Evolutionary conservation across 2,113 vertebrate genomes (phyloP), one percentile per base, ranked within the genome.

Genomic region (Hippocampus comes): DNA sequence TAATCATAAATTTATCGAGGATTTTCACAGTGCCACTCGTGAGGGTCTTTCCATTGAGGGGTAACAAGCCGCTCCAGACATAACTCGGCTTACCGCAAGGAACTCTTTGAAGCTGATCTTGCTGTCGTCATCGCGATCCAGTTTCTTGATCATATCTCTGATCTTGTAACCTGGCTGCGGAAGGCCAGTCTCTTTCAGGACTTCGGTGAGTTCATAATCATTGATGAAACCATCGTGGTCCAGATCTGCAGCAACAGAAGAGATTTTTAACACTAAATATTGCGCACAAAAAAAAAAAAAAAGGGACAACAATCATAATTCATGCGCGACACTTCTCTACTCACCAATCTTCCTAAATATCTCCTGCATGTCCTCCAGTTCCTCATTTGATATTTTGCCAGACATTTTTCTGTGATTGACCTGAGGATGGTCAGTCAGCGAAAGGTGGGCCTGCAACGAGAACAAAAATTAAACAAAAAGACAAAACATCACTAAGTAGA

Each of bases 101-200:
- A 98, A 99, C 78, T 99, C 96, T 0, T 95, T 90, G 75, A 99
- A 99, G 91, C 94, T 95, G 75, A 99, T 97, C 90, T 89, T 94
- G 21, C 95, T 94, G 74, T 99, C 95, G 68, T 94, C 93, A 87
- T 98, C 92, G 75, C 94, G 94, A 84, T 99, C 97, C 41, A 99
- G 94, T 79, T 95, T 95, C 80, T 96, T 92, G 84, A 98, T 95
- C 88, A 98, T 98, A 82, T 97, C 95, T 74, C 96, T 92, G 70
- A 98, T 93, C 93, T 92, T 96, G 93, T 95, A 98, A 12, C 96
- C 96, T 0, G 97, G 96, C 12, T 94, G 85, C 2, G 93, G 86
- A 75, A 95, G 90, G 79, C 95, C 96, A 57, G 95, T 94, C 70
- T 95, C 94, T 86, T 94, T 96, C 74, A 99, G 96, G 75, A 98